These are phyloP conservation scores for Andrena fulva DNA, from an alignment of 2,888 invertebrate species.

Conservation along the genomic window DNA sequence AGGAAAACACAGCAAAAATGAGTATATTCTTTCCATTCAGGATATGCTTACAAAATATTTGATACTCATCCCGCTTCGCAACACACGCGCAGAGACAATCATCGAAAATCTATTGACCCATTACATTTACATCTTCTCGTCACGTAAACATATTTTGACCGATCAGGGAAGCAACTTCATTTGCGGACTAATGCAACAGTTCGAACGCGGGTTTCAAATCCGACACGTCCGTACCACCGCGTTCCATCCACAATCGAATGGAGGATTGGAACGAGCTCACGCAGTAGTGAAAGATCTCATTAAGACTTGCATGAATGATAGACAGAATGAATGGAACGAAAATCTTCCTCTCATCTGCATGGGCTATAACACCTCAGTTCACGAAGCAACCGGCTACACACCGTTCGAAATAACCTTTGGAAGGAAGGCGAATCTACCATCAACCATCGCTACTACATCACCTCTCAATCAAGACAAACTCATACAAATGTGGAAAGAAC, in stretches of 20 bases:
- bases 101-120: neutral
- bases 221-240: neutral
- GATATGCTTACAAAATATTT: neutral
- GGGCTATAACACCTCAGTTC: conserved; percentile 2
- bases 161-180: neutral
- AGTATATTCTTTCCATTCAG: conserved; percentile 10
- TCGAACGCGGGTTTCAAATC: neutral
- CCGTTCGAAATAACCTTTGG: conserved; percentile 8
- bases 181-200: neutral
- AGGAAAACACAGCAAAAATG: neutral
- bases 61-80: neutral
- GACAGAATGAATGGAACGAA: conserved; percentile 2
- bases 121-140: neutral
- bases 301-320: neutral
- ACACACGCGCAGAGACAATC: neutral
- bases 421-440: neutral
- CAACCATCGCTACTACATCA: neutral
- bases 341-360: neutral
- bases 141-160: neutral
- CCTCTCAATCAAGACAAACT: neutral
- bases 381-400: neutral
- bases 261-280: neutral
- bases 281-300: neutral
- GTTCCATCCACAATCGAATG: neutral
- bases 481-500: neutral